Conservation (phyloP, 2,797 vertebrate genomes). For the Myotis pilosus region DNA sequence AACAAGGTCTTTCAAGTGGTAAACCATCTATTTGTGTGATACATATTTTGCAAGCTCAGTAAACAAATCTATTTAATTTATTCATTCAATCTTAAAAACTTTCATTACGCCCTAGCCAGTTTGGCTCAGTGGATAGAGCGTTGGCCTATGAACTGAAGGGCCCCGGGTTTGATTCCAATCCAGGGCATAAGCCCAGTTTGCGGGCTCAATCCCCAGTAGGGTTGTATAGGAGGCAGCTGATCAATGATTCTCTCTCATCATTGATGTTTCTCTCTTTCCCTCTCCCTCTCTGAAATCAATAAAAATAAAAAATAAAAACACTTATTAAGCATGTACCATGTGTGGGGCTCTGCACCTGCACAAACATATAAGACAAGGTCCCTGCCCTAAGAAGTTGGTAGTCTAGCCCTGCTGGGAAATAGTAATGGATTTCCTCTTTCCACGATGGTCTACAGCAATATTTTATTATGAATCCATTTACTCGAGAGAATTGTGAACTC, state of each 20-base stretch:
- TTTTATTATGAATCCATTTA: slow-evolving; percentile 33
- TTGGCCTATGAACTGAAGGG: too few relatives aligned
- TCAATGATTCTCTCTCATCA: too few relatives aligned
- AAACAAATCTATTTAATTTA: slow-evolving; percentile 11
- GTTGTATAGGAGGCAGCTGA: too few relatives aligned
- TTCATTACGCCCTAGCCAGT: background rate
- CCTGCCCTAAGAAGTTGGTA: background rate
- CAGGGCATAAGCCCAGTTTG: too few relatives aligned
- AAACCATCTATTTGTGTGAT: background rate
- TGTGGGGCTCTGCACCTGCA: background rate
- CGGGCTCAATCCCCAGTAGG: too few relatives aligned
- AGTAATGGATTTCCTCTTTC: background rate
- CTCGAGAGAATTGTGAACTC: background rate
- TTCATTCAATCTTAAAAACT: background rate
- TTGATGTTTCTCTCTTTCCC: too few relatives aligned
- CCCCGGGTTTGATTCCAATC: too few relatives aligned
- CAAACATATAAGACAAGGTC: background rate
- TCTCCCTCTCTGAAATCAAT: too few relatives aligned
- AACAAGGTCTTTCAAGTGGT: background rate
- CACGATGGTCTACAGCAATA: background rate
- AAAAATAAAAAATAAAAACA: too few relatives aligned
- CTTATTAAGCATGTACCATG: background rate
- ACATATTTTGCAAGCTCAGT: background rate
- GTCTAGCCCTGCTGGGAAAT: background rate
- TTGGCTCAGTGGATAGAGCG: too few relatives aligned